A percentile compares a stretch with the other conserved stretches of the same genome.
phyloP scores from a whole-genome alignment of 2,113 vertebrate genomes.

The Blennius ocellaris region DNA sequence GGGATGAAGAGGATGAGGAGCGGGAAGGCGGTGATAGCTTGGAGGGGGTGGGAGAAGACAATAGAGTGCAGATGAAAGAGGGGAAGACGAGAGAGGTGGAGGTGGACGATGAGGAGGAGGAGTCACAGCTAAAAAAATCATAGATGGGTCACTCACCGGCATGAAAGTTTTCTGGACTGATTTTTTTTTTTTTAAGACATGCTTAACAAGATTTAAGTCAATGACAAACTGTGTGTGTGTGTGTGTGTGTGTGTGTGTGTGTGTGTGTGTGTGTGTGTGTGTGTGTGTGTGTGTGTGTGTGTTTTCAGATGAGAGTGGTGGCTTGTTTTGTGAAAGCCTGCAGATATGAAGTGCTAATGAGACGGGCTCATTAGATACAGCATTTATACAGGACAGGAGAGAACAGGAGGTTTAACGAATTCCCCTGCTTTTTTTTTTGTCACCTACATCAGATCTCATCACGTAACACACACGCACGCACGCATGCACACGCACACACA shows the following conservation, averaged over 20 bases:
- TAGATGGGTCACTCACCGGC: slow-evolving; percentile 30
- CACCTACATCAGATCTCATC: slow-evolving; percentile 16
- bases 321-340: slow-evolving; percentile 21
- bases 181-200: slow-evolving; percentile 17
- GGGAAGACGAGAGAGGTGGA: slow-evolving; percentile 34
- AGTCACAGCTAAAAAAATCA: slow-evolving; percentile 14
- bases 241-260: background rate
- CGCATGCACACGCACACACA: slow-evolving; percentile 16
- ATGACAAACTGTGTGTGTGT: slow-evolving; percentile 7
- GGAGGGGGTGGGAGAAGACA: slow-evolving; percentile 36
- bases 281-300: slow-evolving; percentile 22
- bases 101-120: slow-evolving; percentile 11
- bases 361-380: slow-evolving; percentile 73
- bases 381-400: slow-evolving; percentile 46
- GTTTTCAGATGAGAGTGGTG: slow-evolving; percentile 1
- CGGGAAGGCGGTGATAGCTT: background rate
- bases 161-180: slow-evolving; percentile 33
- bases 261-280: slow-evolving; percentile 20
- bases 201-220: slow-evolving; percentile 39
- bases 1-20: slow-evolving; percentile 14
- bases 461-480: background rate
- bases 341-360: slow-evolving; percentile 68
- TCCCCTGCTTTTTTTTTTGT: slow-evolving; percentile 31
- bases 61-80: slow-evolving; percentile 45
- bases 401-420: slow-evolving; percentile 65